Base-by-base conservation (phyloP, 2,113 vertebrate species). In the Nibea coibor region DNA sequence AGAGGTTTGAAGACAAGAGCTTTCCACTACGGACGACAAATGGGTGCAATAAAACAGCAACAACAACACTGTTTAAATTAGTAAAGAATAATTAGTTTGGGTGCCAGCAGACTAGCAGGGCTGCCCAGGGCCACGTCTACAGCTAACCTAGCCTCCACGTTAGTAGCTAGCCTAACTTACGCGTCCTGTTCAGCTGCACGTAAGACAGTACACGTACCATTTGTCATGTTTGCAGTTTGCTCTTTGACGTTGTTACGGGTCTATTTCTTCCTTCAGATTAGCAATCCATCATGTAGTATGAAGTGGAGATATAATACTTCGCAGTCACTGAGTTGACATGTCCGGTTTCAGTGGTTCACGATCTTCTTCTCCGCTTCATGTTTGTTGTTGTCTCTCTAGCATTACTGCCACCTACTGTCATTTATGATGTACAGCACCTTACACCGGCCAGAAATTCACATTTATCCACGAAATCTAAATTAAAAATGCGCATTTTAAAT, bases 211-310 rank as follows among this genome's bases (percentile, higher is more conserved):
- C 19, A 89, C 94, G 51, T 89, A 95, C 94, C 94, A 80, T 95
- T 95, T 72, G 94, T 95, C 95, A 95, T 95, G 15, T 75, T 94
- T 61, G 85, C 89, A 72, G 79, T 35, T 89, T 84, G 58, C 31
- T 78, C 58, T 87, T 65, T 59, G 69, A 72, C 66, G 48, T 54
- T 35, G 35, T 56, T 78, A 58, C 54, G 42, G 28, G 15, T 79
- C 57, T 47, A 57, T 47, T 79, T 77, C 31, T 45, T 65, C 45
- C 48, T 71, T 28, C 62, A 58, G 51, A 63, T 87, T 63, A 90
- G 47, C 57, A 85, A 48, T 20, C 48, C 93, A 93, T 93, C 61
- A 22, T 88, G 72, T 19, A 22, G 28, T 16, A 17, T 19, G 73
- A 50, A 75, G 54, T 65, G 26, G 0, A 80, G 26, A 68, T 66